Base-by-base conservation (phyloP, 2,797 vertebrate species). In the Sitta carolinensis region DNA sequence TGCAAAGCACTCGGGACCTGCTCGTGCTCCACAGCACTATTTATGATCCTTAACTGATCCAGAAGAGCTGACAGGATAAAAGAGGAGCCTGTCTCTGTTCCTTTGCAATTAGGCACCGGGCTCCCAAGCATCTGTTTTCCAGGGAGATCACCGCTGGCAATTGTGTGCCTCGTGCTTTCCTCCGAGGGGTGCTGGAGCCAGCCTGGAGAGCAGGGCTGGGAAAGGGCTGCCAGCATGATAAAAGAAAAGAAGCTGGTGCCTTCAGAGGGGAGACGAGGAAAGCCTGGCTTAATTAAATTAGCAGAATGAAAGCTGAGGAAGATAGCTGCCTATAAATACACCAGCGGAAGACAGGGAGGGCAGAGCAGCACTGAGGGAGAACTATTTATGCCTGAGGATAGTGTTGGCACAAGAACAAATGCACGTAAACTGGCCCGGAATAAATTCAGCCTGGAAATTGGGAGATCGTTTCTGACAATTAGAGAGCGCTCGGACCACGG, bases 211-310 rank as follows among this genome's bases (percentile, higher is more conserved):
- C 59, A 8, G 42, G 57, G 23, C 67, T 70, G 83, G 50, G 73
- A 67, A 76, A 76, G 38, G 63, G 64, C 57, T 70, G 55, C 68
- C 48, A 14, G 34, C 16, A 4, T 0, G 2, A 43, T 68, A 38
- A 85, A 64, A 73, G 81, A 57, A 66, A 89, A 5, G 78, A 51
- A 92, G 54, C 76, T 87, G 1, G 0, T 69, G 43, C 3, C 3
- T 52, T 89, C 1, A 7, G 82, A 93, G 84, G 61, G 82, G 69
- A 84, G 75, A 72, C 0, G 6, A 94, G 84, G 87, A 68, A 94
- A 94, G 79, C 76, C 75, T 91, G 83, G 36, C 82, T 90, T 96
- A 94, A 96, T 96, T 94, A 72, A 93, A 90, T 94, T 89, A 95
- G 68, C 66, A 72, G 79, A 87, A 58, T 40, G 76, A 81, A 91